Evolutionary conservation across 2,888 invertebrate species (phyloP).

Genomic region (Pachydiplax longipennis): DNA sequence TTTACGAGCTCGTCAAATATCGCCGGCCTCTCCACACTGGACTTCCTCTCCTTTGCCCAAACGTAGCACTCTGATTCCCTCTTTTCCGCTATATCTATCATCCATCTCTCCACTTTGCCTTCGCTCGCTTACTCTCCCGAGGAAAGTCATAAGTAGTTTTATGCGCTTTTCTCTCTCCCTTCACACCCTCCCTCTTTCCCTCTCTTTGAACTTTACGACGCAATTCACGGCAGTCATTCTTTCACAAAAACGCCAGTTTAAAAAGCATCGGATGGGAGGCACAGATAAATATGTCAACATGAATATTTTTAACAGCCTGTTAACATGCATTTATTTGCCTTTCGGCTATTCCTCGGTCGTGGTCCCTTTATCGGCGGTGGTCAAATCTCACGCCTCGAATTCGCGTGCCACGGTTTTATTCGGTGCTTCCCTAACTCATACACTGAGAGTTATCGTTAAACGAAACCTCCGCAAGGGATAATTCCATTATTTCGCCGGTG

Average conservation of each 20-base stretch:
- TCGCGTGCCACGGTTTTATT: not conserved
- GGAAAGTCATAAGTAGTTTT: not conserved
- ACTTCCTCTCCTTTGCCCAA: not conserved
- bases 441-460: not conserved
- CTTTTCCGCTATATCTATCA: not conserved
- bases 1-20: conserved; percentile 35
- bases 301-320: conserved; percentile 17
- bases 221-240: conserved; percentile 4
- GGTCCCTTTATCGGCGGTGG: not conserved
- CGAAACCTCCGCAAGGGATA: not conserved
- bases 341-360: not conserved
- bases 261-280: conserved; percentile 18
- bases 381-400: not conserved
- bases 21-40: not conserved
- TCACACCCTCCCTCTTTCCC: not conserved
- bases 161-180: not conserved
- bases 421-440: not conserved
- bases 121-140: not conserved
- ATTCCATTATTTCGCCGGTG: not conserved
- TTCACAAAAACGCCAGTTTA: conserved; percentile 21
- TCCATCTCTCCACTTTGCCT: not conserved
- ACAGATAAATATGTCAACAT: conserved; percentile 38
- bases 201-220: conserved; percentile 24
- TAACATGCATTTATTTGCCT: not conserved
- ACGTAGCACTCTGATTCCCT: not conserved